phyloP scores from a whole-genome alignment of 2,888 invertebrate species.

The Habrosyne pyritoides region DNA sequence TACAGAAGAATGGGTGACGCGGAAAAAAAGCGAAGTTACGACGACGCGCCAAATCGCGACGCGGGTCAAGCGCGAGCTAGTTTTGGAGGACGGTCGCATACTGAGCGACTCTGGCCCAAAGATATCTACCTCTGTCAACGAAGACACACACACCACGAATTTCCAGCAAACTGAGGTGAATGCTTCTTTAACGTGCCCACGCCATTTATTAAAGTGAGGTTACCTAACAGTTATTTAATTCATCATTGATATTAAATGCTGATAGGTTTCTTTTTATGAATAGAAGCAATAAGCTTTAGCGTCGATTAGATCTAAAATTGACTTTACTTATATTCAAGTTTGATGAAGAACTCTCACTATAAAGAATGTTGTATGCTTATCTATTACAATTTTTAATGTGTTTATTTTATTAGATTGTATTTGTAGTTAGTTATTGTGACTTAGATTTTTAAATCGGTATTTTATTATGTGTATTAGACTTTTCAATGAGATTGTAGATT shows the following conservation, averaged over 20 bases:
- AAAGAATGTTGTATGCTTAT: too few relatives aligned
- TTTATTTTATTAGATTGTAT: too few relatives aligned
- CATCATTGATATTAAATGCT: neutral
- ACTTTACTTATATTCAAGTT: neutral
- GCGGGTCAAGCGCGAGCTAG: conserved; percentile 93
- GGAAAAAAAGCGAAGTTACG: conserved; percentile 94
- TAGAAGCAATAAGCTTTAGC: too few relatives aligned
- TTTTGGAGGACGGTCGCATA: conserved; percentile 95
- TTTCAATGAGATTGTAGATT: too few relatives aligned
- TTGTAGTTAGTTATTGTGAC: too few relatives aligned
- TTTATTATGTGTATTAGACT: too few relatives aligned
- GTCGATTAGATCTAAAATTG: too few relatives aligned
- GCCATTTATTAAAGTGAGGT: neutral
- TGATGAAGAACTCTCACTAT: too few relatives aligned
- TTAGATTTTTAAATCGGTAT: too few relatives aligned
- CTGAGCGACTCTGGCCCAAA: conserved; percentile 95
- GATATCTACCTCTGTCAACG: conserved; percentile 95
- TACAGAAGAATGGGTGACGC: conserved; percentile 96
- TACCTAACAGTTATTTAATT: neutral
- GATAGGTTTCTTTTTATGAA: neutral
- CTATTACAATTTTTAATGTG: too few relatives aligned
- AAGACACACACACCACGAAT: conserved; percentile 95
- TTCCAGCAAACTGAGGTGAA: conserved; percentile 92
- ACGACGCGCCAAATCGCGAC: conserved; percentile 96
- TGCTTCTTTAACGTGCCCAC: neutral